Evolutionary conservation across 2,113 vertebrate genomes (phyloP).

Genomic region (Mormyrus lacerda): DNA sequence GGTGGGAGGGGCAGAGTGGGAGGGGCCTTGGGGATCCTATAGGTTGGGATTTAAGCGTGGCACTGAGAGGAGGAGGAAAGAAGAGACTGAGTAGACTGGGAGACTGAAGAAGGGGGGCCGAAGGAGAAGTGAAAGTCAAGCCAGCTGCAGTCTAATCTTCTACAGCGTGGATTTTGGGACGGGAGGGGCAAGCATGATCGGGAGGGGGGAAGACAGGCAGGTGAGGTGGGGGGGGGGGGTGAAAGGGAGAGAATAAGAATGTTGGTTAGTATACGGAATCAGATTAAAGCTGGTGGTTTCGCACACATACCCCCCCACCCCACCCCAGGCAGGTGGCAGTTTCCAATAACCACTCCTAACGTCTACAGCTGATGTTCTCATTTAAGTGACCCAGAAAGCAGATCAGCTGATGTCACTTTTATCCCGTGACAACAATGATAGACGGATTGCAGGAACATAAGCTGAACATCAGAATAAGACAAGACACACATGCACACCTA

Average conservation of each 20-base stretch:
- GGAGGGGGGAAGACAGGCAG: not conserved
- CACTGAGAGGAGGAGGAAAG: not conserved
- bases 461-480: not conserved
- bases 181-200: constrained; percentile 25
- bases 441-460: constrained; percentile 22
- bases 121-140: constrained; percentile 1
- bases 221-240: not conserved
- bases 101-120: constrained; percentile 1
- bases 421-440: constrained; percentile 34
- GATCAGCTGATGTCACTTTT: not conserved
- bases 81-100: not conserved
- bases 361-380: constrained; percentile 3
- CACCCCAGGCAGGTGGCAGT: not conserved
- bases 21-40: constrained; percentile 12
- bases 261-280: constrained; percentile 35
- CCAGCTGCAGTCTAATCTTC: not conserved
- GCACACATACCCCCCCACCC: not conserved
- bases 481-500: not conserved
- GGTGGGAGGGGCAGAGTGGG: constrained; percentile 17
- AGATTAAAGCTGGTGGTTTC: constrained; percentile 9
- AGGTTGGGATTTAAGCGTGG: not conserved
- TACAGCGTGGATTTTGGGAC: constrained; percentile 13
- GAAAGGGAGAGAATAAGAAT: constrained; percentile 37
- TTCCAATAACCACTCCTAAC: not conserved
- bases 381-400: constrained; percentile 22